phyloP scores from a whole-genome alignment of 2,888 invertebrate genomes.

The Tinea trinotella region DNA sequence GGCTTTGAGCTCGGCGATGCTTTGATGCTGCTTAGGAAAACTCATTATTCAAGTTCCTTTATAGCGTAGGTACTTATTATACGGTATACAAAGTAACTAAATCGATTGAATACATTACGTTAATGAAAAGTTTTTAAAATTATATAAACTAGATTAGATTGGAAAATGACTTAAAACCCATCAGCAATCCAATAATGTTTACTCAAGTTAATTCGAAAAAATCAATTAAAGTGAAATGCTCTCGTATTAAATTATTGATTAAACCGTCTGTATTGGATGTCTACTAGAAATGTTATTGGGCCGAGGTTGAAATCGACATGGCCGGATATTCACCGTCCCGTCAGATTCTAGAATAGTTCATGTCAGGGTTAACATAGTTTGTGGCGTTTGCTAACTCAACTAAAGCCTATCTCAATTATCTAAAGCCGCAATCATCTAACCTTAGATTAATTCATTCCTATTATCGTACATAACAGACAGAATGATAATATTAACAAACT shows the following conservation, averaged over 20 bases:
- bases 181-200: no score
- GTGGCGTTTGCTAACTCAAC: background rate
- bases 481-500: no score
- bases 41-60: slow-evolving; percentile 16
- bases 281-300: background rate
- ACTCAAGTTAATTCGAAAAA: background rate
- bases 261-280: background rate
- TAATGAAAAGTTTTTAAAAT: background rate
- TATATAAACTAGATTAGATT: background rate
- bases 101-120: background rate
- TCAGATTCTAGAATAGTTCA: background rate
- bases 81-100: background rate
- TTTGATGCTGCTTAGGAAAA: slow-evolving; percentile 35
- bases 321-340: background rate
- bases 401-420: no score
- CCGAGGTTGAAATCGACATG: background rate
- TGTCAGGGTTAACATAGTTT: background rate
- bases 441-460: no score
- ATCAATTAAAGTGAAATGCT: background rate
- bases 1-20: slow-evolving; percentile 38
- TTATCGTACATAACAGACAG: no score
- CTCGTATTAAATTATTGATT: background rate
- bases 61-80: background rate
- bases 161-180: no score
- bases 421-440: no score